phyloP scores from a whole-genome alignment of 1,140 invertebrate genomes.

The Hetaerina americana region DNA sequence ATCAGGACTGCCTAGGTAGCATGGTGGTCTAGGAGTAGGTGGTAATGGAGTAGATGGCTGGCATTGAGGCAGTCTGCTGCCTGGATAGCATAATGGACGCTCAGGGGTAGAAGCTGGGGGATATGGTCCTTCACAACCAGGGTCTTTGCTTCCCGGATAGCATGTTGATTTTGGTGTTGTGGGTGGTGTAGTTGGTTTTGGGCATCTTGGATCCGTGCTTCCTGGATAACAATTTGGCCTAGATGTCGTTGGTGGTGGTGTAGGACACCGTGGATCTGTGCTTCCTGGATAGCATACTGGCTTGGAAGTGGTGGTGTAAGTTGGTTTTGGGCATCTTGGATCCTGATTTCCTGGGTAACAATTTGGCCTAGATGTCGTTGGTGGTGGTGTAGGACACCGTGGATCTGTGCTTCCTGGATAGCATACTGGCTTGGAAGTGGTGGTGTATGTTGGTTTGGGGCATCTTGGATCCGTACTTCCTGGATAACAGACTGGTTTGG shows the following conservation, averaged over 20 bases:
- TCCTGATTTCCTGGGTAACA: constrained; percentile 18
- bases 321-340: constrained; percentile 19
- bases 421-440: constrained; percentile 20
- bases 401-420: constrained; percentile 27
- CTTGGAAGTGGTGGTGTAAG: constrained; percentile 11
- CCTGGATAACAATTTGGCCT: constrained; percentile 25
- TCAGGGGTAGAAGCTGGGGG: constrained; percentile 9
- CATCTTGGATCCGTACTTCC: constrained; percentile 17
- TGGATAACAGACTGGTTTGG: constrained; percentile 14
- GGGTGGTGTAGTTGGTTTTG: constrained; percentile 12
- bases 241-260: constrained; percentile 11
- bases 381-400: constrained; percentile 24
- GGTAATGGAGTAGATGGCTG: constrained; percentile 15
- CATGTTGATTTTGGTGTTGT: constrained; percentile 19
- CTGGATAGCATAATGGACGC: constrained; percentile 22
- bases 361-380: constrained; percentile 17
- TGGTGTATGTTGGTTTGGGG: constrained; percentile 10
- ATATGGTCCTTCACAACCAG: constrained; percentile 19
- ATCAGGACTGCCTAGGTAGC: constrained; percentile 19
- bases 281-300: constrained; percentile 19
- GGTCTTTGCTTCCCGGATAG: constrained; percentile 16
- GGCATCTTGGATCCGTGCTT: constrained; percentile 27
- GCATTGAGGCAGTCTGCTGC: constrained; percentile 24
- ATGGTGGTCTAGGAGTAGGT: constrained; percentile 10
- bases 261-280: constrained; percentile 26